Base-by-base conservation (phyloP, 2,113 vertebrate genomes). In the Neolamprologus sp. region DNA sequence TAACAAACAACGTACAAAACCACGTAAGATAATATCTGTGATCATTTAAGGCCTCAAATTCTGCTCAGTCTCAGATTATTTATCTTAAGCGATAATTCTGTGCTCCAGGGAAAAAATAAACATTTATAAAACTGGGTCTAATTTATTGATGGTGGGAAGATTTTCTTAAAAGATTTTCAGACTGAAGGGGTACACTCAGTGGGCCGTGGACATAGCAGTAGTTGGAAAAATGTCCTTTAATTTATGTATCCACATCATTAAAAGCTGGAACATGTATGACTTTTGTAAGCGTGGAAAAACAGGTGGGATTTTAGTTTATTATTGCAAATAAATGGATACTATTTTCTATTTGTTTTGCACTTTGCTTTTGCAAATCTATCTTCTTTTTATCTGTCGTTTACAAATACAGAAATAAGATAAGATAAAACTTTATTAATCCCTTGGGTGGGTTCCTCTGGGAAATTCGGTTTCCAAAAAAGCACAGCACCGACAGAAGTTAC, bases 141-240 rank as follows among this genome's bases (percentile, higher is more conserved):
- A 23, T 26, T 23, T 45, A 16, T 17, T 45, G 37, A 73, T 45
- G 12, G 37, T 23, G 37, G 8, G 37, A 73, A 45, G 37, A 26
- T 26, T 73, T 73, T 73, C 5, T 73, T 4, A 73, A 73, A 45
- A 17, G 68, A 73, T 26, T 17, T 5, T 21, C 10, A n/a, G 33
- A 2, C 60, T 65, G 33, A 65, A 65, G 0, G 17, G 9, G 58
- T 63, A 63, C 31, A 0, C 2, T 31, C 57, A 60, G 26, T 10
- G 57, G 35, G n/a, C 7, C 1, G 13, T 73, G 4, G 35, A 42
- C 37, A 17, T 42, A 21, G 21, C 21, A 1, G 35, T 26, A 65
- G 37, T 73, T 73, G 8, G 5, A 45, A 45, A 26, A 0, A 73
- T 16, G 14, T n/a, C 33, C 33, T 2, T 65, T 65, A 65, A 65